Percentiles rank a stretch among this genome's conserved stretches.
Conservation (phyloP, 2,113 vertebrate genomes). For the Aphelocoma coerulescens region DNA sequence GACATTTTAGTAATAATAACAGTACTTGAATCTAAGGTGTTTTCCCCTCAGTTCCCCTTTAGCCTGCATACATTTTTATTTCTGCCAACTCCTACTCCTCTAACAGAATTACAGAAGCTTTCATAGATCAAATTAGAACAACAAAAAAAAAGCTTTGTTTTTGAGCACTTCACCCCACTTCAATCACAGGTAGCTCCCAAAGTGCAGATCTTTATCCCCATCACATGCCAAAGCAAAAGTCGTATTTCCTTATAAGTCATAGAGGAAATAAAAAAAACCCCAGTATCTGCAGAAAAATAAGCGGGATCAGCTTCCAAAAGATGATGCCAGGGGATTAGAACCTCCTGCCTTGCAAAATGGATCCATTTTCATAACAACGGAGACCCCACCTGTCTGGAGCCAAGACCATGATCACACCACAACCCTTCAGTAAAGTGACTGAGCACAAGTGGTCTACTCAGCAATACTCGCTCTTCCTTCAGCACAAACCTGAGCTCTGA, state of each 20-base stretch:
- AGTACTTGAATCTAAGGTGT: background rate
- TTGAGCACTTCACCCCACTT: background rate
- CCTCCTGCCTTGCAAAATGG: background rate
- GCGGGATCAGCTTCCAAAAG: background rate
- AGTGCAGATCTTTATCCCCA: background rate
- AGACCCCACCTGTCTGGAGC: rapidly evolving
- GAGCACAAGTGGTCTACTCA: background rate
- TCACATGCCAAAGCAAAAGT: background rate
- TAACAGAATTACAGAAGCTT: background rate
- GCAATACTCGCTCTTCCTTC: background rate
- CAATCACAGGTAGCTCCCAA: background rate
- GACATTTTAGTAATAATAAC: background rate
- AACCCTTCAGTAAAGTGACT: background rate
- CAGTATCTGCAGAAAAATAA: background rate
- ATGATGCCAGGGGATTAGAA: background rate
- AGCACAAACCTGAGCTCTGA: background rate
- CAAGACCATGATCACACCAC: background rate
- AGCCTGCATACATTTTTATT: background rate
- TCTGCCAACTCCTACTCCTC: background rate
- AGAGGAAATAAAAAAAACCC: background rate
- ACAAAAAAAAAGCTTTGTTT: background rate
- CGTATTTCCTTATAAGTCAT: background rate
- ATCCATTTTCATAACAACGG: background rate
- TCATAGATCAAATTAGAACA: background rate
- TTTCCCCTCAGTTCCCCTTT: background rate